Evolutionary conservation across 2,113 vertebrate genomes (phyloP).

Genomic region (Solea solea): DNA sequence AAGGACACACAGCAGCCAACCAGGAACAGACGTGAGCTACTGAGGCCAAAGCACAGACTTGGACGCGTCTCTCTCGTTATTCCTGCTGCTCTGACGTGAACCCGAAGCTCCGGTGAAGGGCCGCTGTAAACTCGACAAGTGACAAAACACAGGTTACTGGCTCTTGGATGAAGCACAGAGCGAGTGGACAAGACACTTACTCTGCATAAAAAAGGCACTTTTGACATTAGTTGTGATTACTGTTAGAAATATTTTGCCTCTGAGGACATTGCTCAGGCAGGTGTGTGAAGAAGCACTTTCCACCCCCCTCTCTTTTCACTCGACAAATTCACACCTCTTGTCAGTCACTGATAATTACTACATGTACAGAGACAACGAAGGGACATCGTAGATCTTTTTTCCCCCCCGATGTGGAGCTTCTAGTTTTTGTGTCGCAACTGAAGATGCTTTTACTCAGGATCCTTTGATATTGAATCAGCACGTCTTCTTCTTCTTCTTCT

Average conservation of each 20-base stretch:
- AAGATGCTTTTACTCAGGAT: conserved; percentile 78
- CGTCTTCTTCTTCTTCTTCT: conserved; percentile 63
- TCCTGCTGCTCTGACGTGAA: conserved; percentile 18
- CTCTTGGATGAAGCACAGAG: conserved; percentile 42
- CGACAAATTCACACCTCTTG: conserved; percentile 60
- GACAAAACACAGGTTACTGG: conserved; percentile 38
- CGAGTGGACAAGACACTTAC: conserved; percentile 20
- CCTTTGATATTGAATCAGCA: conserved; percentile 68
- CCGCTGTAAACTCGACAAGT: conserved; percentile 21
- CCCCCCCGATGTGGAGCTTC: conserved; percentile 47
- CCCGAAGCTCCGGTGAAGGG: not conserved
- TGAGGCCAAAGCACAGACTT: conserved; percentile 19
- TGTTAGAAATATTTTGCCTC: conserved; percentile 56
- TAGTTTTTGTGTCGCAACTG: conserved; percentile 68
- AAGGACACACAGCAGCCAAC: conserved; percentile 15
- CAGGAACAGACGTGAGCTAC: not conserved
- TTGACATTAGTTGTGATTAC: conserved; percentile 65
- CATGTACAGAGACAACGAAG: conserved; percentile 61
- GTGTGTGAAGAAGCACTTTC: conserved; percentile 74
- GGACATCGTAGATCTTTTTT: conserved; percentile 57
- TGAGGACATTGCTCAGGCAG: conserved; percentile 49
- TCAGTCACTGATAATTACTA: conserved; percentile 53
- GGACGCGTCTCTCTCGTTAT: conserved; percentile 1
- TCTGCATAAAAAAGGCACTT: conserved; percentile 67
- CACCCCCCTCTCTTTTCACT: conserved; percentile 29